Conservation (phyloP, 1,140 invertebrate genomes). For the Zaprionus davidi region DNA sequence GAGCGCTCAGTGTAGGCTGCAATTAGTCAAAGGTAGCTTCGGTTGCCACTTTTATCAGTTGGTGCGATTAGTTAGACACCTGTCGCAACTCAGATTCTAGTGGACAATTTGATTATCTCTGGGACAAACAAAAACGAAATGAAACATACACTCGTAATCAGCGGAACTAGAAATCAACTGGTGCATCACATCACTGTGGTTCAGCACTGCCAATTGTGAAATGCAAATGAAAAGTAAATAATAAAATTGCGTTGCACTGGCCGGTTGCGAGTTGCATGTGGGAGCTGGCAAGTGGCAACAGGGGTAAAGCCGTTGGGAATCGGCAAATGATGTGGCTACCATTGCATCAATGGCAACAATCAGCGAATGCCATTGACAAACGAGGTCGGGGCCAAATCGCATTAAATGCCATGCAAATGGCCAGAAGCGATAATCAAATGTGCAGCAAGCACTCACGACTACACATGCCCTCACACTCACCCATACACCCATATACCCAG, state of each 20-base stretch:
- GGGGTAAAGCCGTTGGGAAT: conserved; percentile 22
- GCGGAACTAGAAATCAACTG: conserved; percentile 55
- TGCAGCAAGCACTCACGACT: conserved; percentile 35
- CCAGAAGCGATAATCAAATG: conserved; percentile 65
- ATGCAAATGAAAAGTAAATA: conserved; percentile 73
- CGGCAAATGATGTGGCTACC: conserved; percentile 69
- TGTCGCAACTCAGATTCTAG: background rate
- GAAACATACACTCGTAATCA: conserved; percentile 54
- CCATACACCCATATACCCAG: background rate
- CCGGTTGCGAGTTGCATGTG: background rate
- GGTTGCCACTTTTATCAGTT: background rate
- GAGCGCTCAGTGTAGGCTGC: background rate
- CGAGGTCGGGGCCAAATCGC: conserved; percentile 60
- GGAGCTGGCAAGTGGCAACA: background rate
- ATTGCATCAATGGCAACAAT: conserved; percentile 64
- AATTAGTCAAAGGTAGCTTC: background rate
- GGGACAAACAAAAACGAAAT: conserved; percentile 29
- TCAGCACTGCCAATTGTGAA: conserved; percentile 55
- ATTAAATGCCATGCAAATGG: conserved; percentile 53
- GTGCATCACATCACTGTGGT: conserved; percentile 14
- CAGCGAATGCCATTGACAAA: conserved; percentile 54
- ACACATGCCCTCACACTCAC: conserved; percentile 13
- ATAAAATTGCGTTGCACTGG: conserved; percentile 43
- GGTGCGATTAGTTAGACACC: background rate
- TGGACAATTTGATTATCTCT: conserved; percentile 25